Conservation (phyloP, 2,113 vertebrate genomes). For the Chaenogobius annularis region DNA sequence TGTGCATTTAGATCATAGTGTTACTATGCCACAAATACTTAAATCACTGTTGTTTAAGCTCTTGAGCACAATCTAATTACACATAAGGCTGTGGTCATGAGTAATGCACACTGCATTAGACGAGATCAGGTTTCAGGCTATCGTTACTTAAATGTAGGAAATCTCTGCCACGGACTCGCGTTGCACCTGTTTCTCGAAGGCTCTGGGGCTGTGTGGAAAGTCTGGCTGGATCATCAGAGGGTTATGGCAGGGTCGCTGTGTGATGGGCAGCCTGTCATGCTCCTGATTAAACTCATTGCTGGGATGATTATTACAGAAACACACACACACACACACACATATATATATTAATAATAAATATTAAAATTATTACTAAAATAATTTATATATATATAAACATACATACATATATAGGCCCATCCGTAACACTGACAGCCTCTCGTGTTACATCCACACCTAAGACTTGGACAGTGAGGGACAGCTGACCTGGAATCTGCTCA, state of each 20-base stretch:
- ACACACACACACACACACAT: too few relatives aligned
- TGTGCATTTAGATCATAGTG: background rate
- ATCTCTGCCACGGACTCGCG: slow-evolving; percentile 4
- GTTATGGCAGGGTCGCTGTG: slow-evolving; percentile 40
- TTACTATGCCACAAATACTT: slow-evolving; percentile 3
- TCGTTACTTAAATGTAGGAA: background rate
- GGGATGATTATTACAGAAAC: slow-evolving; percentile 66
- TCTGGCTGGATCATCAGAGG: slow-evolving; percentile 61
- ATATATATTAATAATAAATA: too few relatives aligned
- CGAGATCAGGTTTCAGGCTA: background rate
- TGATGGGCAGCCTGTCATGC: slow-evolving; percentile 46
- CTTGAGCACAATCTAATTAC: slow-evolving; percentile 6
- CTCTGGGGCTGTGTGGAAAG: slow-evolving; percentile 45
- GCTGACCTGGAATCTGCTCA: slow-evolving; percentile 42
- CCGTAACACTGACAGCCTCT: slow-evolving; percentile 53
- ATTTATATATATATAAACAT: too few relatives aligned
- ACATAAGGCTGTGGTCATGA: background rate
- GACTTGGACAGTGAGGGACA: slow-evolving; percentile 39
- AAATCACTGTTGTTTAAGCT: slow-evolving; percentile 11
- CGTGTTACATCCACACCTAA: slow-evolving; percentile 57
- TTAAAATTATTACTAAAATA: too few relatives aligned
- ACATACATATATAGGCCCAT: slow-evolving; percentile 67
- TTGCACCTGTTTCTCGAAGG: slow-evolving; percentile 48
- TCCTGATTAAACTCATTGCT: slow-evolving; percentile 41
- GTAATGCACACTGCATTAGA: background rate